These are phyloP conservation scores for Enhydra lutris DNA, from an alignment of 2,113 vertebrate genomes.

Conservation along the genomic window DNA sequence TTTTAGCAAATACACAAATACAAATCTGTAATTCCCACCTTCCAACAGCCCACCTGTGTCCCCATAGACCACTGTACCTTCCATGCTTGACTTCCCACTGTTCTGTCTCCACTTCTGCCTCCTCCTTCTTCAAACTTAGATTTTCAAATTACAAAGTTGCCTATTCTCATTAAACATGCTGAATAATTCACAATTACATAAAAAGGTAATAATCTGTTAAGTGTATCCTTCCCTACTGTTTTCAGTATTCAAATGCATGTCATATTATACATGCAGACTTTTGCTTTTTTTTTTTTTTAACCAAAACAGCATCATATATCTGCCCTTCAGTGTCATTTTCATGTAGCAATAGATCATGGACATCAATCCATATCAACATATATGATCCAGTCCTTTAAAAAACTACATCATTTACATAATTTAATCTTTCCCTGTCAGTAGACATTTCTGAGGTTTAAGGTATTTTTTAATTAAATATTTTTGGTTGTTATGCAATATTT, in stretches of 20 bases:
- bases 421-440: background rate
- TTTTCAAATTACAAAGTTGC: background rate
- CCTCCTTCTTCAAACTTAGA: background rate
- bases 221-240: background rate
- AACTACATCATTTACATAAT: background rate
- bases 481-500: background rate
- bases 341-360: background rate
- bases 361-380: background rate
- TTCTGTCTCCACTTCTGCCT: background rate
- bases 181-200: background rate
- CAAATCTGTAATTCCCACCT: background rate
- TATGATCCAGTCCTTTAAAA: background rate
- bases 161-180: background rate
- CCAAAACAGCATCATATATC: background rate
- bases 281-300: background rate
- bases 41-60: background rate
- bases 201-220: background rate
- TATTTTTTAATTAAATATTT: background rate
- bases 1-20: background rate
- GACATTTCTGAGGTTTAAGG: background rate
- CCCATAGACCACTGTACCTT: background rate
- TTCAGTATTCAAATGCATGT: background rate
- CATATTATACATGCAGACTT: background rate
- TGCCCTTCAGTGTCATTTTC: background rate
- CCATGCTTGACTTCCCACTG: background rate